These are phyloP conservation scores for Bellardia pandia DNA, from an alignment of 2,888 invertebrate species.

Conservation along the genomic window DNA sequence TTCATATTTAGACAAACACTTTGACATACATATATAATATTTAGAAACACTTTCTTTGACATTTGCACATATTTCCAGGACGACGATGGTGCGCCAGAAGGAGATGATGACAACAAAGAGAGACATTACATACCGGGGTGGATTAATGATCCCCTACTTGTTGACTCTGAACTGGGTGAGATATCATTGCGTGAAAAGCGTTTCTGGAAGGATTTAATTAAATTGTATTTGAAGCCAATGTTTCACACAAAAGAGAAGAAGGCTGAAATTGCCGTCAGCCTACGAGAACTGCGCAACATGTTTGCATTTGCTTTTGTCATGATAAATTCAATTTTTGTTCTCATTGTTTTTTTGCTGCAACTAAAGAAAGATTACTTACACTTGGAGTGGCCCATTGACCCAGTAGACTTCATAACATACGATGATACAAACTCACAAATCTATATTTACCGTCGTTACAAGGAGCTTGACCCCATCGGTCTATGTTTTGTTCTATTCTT, in stretches of 20 bases:
- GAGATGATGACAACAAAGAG: conserved; percentile 53
- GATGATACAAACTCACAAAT: conserved; percentile 84
- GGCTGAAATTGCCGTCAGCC: conserved; percentile 83
- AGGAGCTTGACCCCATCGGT: conserved; percentile 90
- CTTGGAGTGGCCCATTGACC: conserved; percentile 88
- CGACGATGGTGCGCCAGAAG: conserved; percentile 49
- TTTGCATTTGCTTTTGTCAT: conserved; percentile 89
- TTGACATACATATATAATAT: not conserved
- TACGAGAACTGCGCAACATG: conserved; percentile 86
- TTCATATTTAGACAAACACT: not conserved
- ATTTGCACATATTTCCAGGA: conserved; percentile 55
- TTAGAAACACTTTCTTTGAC: not conserved
- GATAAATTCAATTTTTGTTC: conserved; percentile 90
- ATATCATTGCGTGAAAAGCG: conserved; percentile 87
- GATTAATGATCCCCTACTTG: conserved; percentile 89
- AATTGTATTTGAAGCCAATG: conserved; percentile 90
- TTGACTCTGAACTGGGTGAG: conserved; percentile 88
- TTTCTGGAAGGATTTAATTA: conserved; percentile 92
- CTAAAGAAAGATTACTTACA: conserved; percentile 89
- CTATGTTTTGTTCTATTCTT: conserved; percentile 91
- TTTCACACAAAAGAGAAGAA: conserved; percentile 87
- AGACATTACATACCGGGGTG: conserved; percentile 84
- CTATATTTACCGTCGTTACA: conserved; percentile 86
- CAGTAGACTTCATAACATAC: conserved; percentile 85
- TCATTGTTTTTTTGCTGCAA: conserved; percentile 90